phyloP scores from a whole-genome alignment of 2,888 invertebrate genomes.

The Tipula helvola region DNA sequence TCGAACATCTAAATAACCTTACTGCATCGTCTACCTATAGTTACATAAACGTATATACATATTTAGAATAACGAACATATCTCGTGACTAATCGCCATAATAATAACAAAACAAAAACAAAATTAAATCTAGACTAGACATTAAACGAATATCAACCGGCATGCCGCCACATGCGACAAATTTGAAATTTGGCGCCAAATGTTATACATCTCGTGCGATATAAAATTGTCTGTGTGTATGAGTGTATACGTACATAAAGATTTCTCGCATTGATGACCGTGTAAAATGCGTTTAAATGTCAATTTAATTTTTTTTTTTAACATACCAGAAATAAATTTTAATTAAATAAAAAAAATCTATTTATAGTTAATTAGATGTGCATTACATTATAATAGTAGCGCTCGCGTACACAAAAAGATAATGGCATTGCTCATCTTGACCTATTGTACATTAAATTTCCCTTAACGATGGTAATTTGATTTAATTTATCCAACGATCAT shows the following conservation, averaged over 20 bases:
- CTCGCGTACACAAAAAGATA: background rate
- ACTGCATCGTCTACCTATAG: background rate
- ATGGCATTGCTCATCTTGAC: background rate
- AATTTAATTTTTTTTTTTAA: background rate
- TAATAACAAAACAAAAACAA: background rate
- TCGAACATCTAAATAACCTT: background rate
- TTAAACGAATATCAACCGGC: background rate
- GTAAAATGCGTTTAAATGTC: background rate
- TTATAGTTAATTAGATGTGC: background rate
- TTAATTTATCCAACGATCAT: background rate
- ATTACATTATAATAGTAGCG: background rate
- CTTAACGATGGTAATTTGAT: background rate
- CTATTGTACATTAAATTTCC: background rate
- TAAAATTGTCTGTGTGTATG: background rate
- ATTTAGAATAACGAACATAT: too few relatives aligned
- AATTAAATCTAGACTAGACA: background rate
- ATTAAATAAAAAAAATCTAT: background rate
- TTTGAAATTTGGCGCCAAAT: background rate
- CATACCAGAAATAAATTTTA: background rate
- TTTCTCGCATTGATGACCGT: background rate
- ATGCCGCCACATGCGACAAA: background rate
- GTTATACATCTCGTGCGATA: background rate
- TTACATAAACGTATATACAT: too few relatives aligned
- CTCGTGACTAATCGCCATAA: background rate
- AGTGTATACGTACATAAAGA: too few relatives aligned